Evolutionary conservation across 2,113 vertebrate species (phyloP).

Genomic region (Danio rerio): GRCz12tu NC_133187.1:2372001-2372500

Average conservation of each 20-base stretch:
- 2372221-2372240: constrained; percentile 52
- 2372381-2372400: not conserved
- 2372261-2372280: constrained; percentile 51
- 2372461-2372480: too few relatives aligned
- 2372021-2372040: constrained; percentile 83
- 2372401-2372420: not conserved
- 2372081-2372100: constrained; percentile 89
- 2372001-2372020: constrained; percentile 76
- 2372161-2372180: constrained; percentile 56
- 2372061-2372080: constrained; percentile 92
- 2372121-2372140: constrained; percentile 77
- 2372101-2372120: constrained; percentile 80
- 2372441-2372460: not conserved
- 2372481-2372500: too few relatives aligned
- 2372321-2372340: not conserved
- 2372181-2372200: constrained; percentile 36
- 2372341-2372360: not conserved
- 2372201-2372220: constrained; percentile 56
- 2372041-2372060: constrained; percentile 81
- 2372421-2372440: not conserved
- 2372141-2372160: constrained; percentile 61
- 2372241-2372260: constrained; percentile 39
- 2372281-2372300: constrained; percentile 22
- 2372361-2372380: not conserved
- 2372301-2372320: not conserved